Percentiles rank a stretch among this genome's conserved stretches.
These are phyloP conservation scores for Mongoloraphidia duomilia DNA, from an alignment of 2,888 invertebrate species.

Conservation along the genomic window DNA sequence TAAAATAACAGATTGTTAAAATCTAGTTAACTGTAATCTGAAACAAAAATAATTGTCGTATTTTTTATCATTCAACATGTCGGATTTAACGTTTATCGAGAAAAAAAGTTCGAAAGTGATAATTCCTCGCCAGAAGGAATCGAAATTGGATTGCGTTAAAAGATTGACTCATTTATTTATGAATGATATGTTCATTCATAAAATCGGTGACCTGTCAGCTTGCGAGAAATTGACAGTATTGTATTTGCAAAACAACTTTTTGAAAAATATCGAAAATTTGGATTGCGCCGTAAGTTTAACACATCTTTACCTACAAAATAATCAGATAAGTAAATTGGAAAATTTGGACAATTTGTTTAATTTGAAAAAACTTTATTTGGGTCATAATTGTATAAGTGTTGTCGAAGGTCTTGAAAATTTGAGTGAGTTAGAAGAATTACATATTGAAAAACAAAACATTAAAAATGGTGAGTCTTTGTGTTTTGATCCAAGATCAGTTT, in stretches of 20 bases:
- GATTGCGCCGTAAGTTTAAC: slow-evolving; percentile 37
- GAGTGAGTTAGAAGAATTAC: slow-evolving; percentile 45
- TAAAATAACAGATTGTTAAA: too few relatives aligned
- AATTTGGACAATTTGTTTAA: slow-evolving; percentile 50
- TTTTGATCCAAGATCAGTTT: slow-evolving; percentile 49
- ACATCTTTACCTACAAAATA: slow-evolving; percentile 66
- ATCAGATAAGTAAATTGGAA: slow-evolving; percentile 58
- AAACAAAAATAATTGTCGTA: too few relatives aligned
- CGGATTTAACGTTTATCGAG: slow-evolving; percentile 4
- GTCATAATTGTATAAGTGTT: slow-evolving; percentile 51
- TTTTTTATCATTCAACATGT: not conserved
- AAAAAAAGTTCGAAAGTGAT: not conserved
- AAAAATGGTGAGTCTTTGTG: slow-evolving; percentile 40
- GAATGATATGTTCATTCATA: slow-evolving; percentile 13
- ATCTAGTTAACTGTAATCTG: too few relatives aligned
- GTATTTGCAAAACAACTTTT: slow-evolving; percentile 48
- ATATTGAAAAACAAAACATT: slow-evolving; percentile 50
- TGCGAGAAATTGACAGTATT: slow-evolving; percentile 40
- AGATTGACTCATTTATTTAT: slow-evolving; percentile 14
- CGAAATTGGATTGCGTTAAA: slow-evolving; percentile 7
- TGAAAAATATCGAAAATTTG: slow-evolving; percentile 40
- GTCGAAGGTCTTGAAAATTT: slow-evolving; percentile 52
- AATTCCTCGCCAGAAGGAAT: not conserved
- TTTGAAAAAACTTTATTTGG: slow-evolving; percentile 63
- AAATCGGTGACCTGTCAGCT: slow-evolving; percentile 22